A percentile compares a stretch with the other conserved stretches of the same genome.
phyloP scores from a whole-genome alignment of 2,888 invertebrate species.

The Dasysyrphus albostriatus region DNA sequence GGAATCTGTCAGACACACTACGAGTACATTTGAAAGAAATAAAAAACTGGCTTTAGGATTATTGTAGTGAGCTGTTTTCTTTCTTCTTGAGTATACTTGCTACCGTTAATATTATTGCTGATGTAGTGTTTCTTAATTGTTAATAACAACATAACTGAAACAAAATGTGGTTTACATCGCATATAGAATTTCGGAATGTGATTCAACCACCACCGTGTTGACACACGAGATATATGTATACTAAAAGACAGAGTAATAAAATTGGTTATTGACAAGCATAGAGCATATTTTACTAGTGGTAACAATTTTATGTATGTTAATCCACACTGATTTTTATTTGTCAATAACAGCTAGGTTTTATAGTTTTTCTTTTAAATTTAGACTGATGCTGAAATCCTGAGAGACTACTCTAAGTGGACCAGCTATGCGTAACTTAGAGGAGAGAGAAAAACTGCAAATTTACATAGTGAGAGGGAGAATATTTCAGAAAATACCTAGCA shows the following conservation, averaged over 20 bases:
- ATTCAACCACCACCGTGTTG: constrained; percentile 37
- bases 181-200: constrained; percentile 37
- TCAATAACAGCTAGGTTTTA: not conserved
- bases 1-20: constrained; percentile 35
- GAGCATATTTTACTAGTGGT: not conserved
- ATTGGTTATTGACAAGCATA: not conserved
- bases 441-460: too few relatives aligned
- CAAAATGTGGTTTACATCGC: constrained; percentile 26
- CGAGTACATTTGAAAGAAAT: not conserved
- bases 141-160: constrained; percentile 22
- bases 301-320: not conserved
- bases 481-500: too few relatives aligned
- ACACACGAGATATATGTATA: not conserved
- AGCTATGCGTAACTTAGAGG: too few relatives aligned
- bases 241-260: not conserved
- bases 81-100: not conserved
- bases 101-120: not conserved
- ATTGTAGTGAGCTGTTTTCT: not conserved
- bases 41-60: constrained; percentile 39
- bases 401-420: too few relatives aligned
- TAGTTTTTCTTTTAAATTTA: too few relatives aligned
- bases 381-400: not conserved
- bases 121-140: constrained; percentile 23
- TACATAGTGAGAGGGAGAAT: too few relatives aligned
- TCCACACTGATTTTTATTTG: not conserved